A percentile compares a stretch with the other conserved stretches of the same genome.
Conservation (phyloP, 2,113 vertebrate genomes). For the Bubalus kerabau region DNA sequence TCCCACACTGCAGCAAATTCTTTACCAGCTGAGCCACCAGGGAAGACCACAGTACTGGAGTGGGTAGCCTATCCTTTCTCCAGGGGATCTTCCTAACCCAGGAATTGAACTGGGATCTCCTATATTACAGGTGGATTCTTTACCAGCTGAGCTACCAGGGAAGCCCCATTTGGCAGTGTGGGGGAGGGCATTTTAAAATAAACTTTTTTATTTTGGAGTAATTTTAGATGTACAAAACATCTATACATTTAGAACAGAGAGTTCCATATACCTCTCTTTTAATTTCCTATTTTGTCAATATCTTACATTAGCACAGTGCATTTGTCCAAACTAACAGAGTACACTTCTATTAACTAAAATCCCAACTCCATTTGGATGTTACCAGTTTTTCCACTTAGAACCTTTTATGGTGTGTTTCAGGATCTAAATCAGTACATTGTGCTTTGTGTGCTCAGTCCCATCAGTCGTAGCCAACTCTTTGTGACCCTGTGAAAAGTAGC, state of each 20-base stretch:
- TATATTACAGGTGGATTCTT: neutral
- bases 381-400: neutral
- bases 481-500: neutral
- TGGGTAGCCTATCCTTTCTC: neutral
- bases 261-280: neutral
- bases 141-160: neutral
- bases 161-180: neutral
- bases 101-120: neutral
- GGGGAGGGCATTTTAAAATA: neutral
- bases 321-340: neutral
- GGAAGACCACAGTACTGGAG: neutral
- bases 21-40: neutral
- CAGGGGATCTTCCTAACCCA: neutral
- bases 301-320: neutral
- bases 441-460: neutral
- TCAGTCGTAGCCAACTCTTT: neutral
- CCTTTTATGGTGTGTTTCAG: neutral
- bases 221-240: neutral
- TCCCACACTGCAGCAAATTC: neutral
- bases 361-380: neutral
- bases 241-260: neutral
- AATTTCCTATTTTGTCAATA: neutral
- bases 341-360: neutral
- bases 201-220: neutral
- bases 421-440: neutral